These are phyloP conservation scores for Zoroaster sp. DNA, from an alignment of 53 echinoderm and acorn worm genomes.

Conservation along the genomic window DNA sequence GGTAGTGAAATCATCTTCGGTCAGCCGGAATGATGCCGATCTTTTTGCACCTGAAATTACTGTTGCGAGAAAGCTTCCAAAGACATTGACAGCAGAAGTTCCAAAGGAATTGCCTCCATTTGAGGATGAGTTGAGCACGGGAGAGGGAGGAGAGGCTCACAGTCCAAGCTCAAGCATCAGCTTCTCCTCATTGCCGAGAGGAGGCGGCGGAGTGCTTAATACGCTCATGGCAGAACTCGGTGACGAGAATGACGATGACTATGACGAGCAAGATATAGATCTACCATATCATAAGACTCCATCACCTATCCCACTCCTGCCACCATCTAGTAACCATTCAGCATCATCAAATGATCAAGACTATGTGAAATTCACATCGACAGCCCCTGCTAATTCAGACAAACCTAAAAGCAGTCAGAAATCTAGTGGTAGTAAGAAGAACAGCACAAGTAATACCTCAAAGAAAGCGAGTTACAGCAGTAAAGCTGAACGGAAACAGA, in stretches of 20 bases:
- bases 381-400: conserved; percentile 1
- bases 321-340: conserved; percentile 19
- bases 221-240: conserved; percentile 93
- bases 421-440: conserved; percentile 48
- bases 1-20: neutral
- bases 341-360: conserved; percentile 19
- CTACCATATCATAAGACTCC: conserved; percentile 52
- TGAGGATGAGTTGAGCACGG: conserved; percentile 94
- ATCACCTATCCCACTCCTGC: conserved; percentile 13
- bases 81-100: conserved; percentile 26
- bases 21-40: conserved; percentile 41
- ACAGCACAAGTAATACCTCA: conserved; percentile 37
- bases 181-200: conserved; percentile 81
- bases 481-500: conserved; percentile 51
- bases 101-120: conserved; percentile 84
- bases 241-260: conserved; percentile 86
- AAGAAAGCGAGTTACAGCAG: conserved; percentile 39
- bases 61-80: conserved; percentile 66
- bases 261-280: conserved; percentile 79
- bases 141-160: conserved; percentile 76
- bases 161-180: conserved; percentile 93
- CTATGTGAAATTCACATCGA: conserved; percentile 12
- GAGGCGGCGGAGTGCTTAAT: conserved; percentile 84
- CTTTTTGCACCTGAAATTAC: conserved; percentile 86
- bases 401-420: conserved; percentile 47